phyloP scores from a whole-genome alignment of 2,113 vertebrate genomes.

The Anarhynchus alexandrinus region DNA sequence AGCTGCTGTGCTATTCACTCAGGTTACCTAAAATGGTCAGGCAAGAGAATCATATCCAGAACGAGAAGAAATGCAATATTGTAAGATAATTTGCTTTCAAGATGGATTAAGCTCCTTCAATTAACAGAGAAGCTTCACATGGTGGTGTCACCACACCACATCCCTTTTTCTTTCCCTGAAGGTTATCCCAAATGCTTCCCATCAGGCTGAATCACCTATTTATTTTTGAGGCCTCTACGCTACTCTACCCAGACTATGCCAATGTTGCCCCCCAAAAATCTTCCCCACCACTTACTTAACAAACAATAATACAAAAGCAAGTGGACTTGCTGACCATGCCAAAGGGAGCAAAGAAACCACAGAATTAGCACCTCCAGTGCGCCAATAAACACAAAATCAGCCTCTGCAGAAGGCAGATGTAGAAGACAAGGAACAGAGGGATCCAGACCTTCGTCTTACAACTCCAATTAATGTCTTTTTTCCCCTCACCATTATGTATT shows the following conservation, averaged over 20 bases:
- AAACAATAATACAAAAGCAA: neutral
- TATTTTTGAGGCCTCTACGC: neutral
- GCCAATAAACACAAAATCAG: neutral
- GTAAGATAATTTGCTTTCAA: neutral
- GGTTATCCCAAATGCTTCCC: neutral
- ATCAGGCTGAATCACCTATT: neutral
- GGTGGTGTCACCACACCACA: neutral
- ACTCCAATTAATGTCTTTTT: neutral
- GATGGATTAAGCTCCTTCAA: neutral
- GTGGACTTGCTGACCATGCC: neutral
- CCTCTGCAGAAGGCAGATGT: neutral
- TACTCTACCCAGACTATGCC: neutral
- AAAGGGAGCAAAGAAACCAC: neutral
- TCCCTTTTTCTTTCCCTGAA: neutral
- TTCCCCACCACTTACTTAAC: neutral
- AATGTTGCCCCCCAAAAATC: rapidly evolving
- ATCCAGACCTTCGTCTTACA: neutral
- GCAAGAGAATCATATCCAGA: neutral
- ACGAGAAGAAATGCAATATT: neutral
- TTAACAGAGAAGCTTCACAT: neutral
- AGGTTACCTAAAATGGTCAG: neutral
- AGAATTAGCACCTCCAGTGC: neutral
- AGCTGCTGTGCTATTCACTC: neutral
- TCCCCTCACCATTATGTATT: neutral
- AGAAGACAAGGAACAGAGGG: neutral